phyloP scores from a whole-genome alignment of 2,888 invertebrate genomes.

The Meghimatium bilineatum region DNA sequence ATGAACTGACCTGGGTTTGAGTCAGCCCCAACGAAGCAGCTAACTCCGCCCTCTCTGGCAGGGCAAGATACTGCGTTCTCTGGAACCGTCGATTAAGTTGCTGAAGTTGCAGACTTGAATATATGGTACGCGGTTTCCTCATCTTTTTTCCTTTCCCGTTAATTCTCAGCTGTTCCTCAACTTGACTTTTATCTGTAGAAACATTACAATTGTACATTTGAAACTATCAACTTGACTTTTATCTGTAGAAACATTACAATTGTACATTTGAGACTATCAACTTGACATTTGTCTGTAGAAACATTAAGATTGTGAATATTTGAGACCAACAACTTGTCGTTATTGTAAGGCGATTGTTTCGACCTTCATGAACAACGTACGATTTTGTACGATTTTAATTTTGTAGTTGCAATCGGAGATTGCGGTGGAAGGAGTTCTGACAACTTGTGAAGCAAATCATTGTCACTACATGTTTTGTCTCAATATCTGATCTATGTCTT shows the following conservation, averaged over 20 bases:
- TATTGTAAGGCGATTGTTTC: no score
- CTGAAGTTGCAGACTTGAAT: conserved; percentile 98
- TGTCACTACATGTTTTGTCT: no score
- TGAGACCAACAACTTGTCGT: no score
- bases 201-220: background rate
- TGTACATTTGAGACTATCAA: background rate
- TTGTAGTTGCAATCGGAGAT: no score
- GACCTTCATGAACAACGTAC: no score
- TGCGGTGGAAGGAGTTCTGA: no score
- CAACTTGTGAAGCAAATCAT: no score
- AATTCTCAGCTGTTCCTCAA: conserved; percentile 88
- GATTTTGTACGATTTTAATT: no score
- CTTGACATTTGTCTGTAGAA: background rate
- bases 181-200: conserved; percentile 81
- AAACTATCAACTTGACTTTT: conserved; percentile 82
- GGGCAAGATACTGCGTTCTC: conserved; percentile 97
- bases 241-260: conserved; percentile 78
- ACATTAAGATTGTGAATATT: no score
- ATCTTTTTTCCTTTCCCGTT: conserved; percentile 92
- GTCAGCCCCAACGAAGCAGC: conserved; percentile 99
- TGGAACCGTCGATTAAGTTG: conserved; percentile 98
- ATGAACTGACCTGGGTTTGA: conserved; percentile 94
- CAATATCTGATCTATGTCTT: no score
- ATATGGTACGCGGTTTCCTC: conserved; percentile 99
- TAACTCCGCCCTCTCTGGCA: conserved; percentile 98